These are phyloP conservation scores for Drosophila triauraria DNA, from an alignment of 1,140 invertebrate genomes.

Conservation along the genomic window DNA sequence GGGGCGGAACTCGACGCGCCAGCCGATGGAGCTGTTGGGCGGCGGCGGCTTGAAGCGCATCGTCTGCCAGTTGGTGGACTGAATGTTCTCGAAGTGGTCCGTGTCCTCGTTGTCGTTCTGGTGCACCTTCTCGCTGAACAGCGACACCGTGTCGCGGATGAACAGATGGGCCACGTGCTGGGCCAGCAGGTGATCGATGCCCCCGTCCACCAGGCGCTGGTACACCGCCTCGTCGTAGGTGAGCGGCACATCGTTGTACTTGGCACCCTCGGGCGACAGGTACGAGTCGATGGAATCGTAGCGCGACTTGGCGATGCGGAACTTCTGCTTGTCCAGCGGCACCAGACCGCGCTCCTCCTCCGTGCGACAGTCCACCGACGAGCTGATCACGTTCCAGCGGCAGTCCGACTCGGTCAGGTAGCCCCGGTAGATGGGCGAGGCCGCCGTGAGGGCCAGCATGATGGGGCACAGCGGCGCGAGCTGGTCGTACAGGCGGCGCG, in stretches of 20 bases:
- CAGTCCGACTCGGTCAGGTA: slow-evolving; percentile 98
- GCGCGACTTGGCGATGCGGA: slow-evolving; percentile 97
- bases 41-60: slow-evolving; percentile 99
- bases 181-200: slow-evolving; percentile 95
- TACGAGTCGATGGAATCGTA: slow-evolving; percentile 99
- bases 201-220: slow-evolving; percentile 92
- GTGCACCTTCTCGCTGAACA: slow-evolving; percentile 98
- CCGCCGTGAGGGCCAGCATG: slow-evolving; percentile 98
- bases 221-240: slow-evolving; percentile 94
- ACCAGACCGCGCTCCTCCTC: slow-evolving; percentile 95
- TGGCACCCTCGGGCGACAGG: slow-evolving; percentile 92
- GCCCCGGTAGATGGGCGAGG: slow-evolving; percentile 97
- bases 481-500: slow-evolving; percentile 98
- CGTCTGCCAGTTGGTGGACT: slow-evolving; percentile 99
- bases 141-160: slow-evolving; percentile 97
- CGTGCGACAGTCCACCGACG: slow-evolving; percentile 98
- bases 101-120: slow-evolving; percentile 97
- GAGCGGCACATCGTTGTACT: slow-evolving; percentile 87
- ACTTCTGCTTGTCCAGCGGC: slow-evolving; percentile 91
- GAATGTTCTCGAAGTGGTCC: slow-evolving; percentile 99
- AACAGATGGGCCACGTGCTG: slow-evolving; percentile 99
- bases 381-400: slow-evolving; percentile 98
- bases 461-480: slow-evolving; percentile 98
- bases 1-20: slow-evolving; percentile 99
- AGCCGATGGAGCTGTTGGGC: slow-evolving; percentile 97